These are phyloP conservation scores for Aphis gossypii DNA, from an alignment of 1,140 invertebrate species.

Conservation along the genomic window DNA sequence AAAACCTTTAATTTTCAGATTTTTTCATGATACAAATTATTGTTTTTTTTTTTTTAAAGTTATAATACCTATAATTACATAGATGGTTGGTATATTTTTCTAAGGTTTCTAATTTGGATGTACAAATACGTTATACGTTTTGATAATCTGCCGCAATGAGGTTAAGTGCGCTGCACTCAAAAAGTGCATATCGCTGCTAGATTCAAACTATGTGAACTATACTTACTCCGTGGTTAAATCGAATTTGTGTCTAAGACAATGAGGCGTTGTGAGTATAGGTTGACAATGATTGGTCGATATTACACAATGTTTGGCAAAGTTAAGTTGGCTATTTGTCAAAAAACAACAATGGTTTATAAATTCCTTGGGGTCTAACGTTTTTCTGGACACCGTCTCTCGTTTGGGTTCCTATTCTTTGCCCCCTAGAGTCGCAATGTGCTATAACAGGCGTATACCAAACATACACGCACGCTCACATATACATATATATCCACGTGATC, in stretches of 20 bases:
- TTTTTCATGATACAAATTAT: not conserved
- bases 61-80: not conserved
- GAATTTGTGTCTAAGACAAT: not conserved
- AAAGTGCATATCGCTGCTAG: not conserved
- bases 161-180: not conserved
- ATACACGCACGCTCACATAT: not conserved
- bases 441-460: not conserved
- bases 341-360: constrained; percentile 26
- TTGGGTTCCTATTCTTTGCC: not conserved
- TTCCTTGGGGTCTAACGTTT: constrained; percentile 35
- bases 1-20: not conserved
- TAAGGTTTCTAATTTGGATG: not conserved
- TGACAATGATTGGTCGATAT: constrained; percentile 37
- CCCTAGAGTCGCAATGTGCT: not conserved
- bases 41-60: not conserved
- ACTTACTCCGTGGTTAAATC: not conserved
- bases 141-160: not conserved
- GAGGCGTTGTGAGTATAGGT: not conserved
- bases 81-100: not conserved
- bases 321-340: constrained; percentile 39
- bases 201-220: not conserved
- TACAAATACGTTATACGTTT: not conserved
- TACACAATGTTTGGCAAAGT: constrained; percentile 37
- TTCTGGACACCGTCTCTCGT: not conserved
- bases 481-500: not conserved